Conservation (phyloP, 2,113 vertebrate genomes). For the Callithrix jacchus region DNA sequence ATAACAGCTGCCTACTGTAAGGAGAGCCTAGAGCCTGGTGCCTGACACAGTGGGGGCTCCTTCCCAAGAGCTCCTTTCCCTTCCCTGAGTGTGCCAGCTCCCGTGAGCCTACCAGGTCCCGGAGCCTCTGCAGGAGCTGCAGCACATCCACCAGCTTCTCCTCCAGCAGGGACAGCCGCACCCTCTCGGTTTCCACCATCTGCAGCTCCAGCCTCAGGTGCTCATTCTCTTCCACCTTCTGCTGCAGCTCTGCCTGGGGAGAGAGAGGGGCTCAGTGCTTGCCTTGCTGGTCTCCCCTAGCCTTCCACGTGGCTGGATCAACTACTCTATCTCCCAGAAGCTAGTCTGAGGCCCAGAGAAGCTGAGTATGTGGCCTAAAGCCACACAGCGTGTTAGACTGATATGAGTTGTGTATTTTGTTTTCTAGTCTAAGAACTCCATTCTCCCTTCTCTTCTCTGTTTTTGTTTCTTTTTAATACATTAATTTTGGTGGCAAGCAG, state of each 20-base stretch:
- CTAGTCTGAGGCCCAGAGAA: background rate
- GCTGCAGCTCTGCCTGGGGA: constrained; percentile 84
- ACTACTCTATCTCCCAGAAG: background rate
- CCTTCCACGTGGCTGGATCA: background rate
- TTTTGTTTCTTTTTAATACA: background rate
- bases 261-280: background rate
- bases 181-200: constrained; percentile 93
- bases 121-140: constrained; percentile 92
- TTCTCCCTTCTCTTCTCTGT: background rate
- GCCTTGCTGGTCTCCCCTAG: background rate
- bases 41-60: background rate
- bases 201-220: constrained; percentile 92
- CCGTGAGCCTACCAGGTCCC: constrained; percentile 86
- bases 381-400: background rate
- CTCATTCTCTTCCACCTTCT: constrained; percentile 88
- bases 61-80: background rate
- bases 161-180: constrained; percentile 93
- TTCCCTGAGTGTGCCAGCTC: rapidly evolving
- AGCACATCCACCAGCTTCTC: constrained; percentile 94
- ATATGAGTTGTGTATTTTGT: background rate
- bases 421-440: background rate
- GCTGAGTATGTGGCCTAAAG: background rate
- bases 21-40: background rate
- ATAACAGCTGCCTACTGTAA: background rate
- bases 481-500: background rate